Conservation (phyloP, 1,140 invertebrate genomes). For the Mycetomoellerius zeteki region DNA sequence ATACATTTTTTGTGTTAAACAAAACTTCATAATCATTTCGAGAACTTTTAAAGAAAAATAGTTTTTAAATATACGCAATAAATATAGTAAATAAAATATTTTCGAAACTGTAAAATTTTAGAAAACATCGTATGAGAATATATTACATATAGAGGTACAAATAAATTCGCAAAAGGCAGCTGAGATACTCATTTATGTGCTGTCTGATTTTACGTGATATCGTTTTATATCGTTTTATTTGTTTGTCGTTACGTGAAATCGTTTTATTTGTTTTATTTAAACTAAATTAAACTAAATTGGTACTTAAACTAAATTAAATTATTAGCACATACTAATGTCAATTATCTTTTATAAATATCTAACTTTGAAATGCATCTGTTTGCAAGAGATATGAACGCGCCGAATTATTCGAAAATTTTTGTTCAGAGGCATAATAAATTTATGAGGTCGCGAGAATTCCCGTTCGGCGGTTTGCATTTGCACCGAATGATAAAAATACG, state of each 20-base stretch:
- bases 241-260: no score
- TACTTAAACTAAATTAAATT: background rate
- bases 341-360: constrained; percentile 35
- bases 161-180: background rate
- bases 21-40: background rate
- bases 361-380: background rate
- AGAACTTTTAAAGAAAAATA: background rate
- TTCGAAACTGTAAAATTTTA: background rate
- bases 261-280: background rate
- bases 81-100: background rate
- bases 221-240: background rate
- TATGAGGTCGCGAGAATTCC: constrained; percentile 34
- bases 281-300: constrained; percentile 8
- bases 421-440: constrained; percentile 40
- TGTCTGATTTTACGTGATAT: background rate
- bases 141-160: background rate
- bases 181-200: background rate
- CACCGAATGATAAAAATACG: constrained; percentile 50
- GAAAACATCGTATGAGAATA: background rate
- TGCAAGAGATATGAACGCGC: background rate
- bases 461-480: constrained; percentile 49
- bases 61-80: background rate
- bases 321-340: constrained; percentile 1
- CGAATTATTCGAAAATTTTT: constrained; percentile 41
- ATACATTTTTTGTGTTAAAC: background rate